Evolutionary conservation across 30 jellyfish, hydroid and myxozoan genomes (phyloP), one percentile per base, ranked within the genome.

Genomic region (Hydractinia symbiolongicarpus): DNA sequence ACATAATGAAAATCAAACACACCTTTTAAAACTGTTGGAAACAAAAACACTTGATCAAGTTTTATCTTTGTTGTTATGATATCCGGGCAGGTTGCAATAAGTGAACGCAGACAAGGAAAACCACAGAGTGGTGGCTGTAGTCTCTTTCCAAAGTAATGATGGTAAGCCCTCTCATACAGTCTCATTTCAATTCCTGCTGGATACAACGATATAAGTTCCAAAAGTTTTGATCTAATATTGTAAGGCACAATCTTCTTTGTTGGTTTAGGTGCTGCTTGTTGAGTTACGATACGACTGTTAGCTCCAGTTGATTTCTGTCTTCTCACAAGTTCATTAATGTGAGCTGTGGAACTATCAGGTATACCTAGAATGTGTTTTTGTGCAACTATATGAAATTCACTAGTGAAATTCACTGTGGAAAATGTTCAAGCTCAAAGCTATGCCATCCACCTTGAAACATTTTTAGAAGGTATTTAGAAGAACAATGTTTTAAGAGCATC

Each of bases 321-420:
- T 10, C 76, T 68, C 7, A 89, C 97, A 5, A 89, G 67, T 73
- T 67, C 84, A 57, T 74, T 70, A 55, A 89, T 89, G 72, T 89
- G 97, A 62, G 77, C 86, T 16, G 95, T 89, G 7, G 89, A 67
- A 44, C 60, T 61, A 73, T 89, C 97, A 14, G 95, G 93, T 49
- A 84, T 85, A 52, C 94, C 96, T 89, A 54, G 9, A 60, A 57
- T 10, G 49, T 4, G 1, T 2, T 17, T 14, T 60, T 60, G n/a
- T 60, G 44, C 2, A 1, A 30, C 44, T 30, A 30, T 2, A 30
- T 30, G 44, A 30, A 1, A 30, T 30, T 30, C 44, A 30, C 1
- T 30, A 30, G 44, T 30, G 44, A 30, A 2, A 30, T 30, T 30
- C 44, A 30, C 44, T 30, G 44, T 30, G 44, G 44, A 30, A 30